phyloP scores from a whole-genome alignment of 2,888 invertebrate species.

The Agrotis exclamationis region DNA sequence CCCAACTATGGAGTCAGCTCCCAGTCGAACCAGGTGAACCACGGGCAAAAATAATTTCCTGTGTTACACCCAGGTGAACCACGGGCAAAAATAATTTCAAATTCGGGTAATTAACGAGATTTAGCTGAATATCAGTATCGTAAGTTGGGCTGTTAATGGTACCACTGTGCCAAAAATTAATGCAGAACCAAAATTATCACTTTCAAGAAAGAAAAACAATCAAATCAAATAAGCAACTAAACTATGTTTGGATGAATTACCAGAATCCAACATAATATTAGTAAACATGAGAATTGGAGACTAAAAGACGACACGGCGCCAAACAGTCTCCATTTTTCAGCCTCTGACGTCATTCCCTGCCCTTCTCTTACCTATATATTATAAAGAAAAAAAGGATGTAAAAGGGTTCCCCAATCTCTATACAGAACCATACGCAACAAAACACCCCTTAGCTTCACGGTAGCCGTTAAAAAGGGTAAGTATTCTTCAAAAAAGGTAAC shows the following conservation, averaged over 20 bases:
- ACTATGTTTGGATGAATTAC: neutral
- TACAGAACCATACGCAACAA: conserved; percentile 10
- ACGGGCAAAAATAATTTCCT: too few species aligned
- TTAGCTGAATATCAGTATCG: too few species aligned
- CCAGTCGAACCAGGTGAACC: too few species aligned
- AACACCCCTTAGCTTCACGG: conserved; percentile 14
- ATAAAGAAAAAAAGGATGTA: neutral
- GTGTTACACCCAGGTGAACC: too few species aligned
- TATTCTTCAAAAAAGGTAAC: conserved; percentile 23
- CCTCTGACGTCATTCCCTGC: conserved; percentile 13
- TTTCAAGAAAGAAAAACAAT: too few species aligned
- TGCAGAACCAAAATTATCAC: too few species aligned
- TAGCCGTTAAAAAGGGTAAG: conserved; percentile 20
- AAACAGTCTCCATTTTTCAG: neutral
- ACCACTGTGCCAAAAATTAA: too few species aligned
- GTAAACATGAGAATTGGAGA: too few species aligned
- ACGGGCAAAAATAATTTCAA: too few species aligned
- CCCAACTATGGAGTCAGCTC: too few species aligned
- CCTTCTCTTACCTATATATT: neutral
- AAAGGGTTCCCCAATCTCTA: conserved; percentile 3
- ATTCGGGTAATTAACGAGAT: too few species aligned
- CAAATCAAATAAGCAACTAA: neutral
- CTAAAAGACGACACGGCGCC: neutral
- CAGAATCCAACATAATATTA: neutral
- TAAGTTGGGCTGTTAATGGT: too few species aligned